Conservation (phyloP, 1,140 invertebrate species). For the Sarcophaga bullata region DNA sequence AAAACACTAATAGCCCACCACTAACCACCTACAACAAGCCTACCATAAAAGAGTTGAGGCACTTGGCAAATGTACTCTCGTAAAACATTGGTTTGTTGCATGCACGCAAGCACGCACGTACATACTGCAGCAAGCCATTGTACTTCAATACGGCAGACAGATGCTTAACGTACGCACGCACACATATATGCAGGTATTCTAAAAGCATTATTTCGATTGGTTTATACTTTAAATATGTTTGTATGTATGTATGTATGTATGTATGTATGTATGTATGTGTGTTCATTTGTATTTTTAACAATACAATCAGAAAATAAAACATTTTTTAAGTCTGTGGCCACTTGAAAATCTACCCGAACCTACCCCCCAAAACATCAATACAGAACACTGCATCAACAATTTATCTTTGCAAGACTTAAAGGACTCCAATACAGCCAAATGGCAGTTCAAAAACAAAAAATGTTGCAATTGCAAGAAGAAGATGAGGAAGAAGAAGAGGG, state of each 20-base stretch:
- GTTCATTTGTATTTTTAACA: background rate
- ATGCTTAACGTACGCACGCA: no score
- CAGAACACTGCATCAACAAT: background rate
- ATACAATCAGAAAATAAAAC: background rate
- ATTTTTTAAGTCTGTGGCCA: background rate
- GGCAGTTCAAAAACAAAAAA: background rate
- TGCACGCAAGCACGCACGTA: background rate
- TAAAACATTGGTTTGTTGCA: background rate
- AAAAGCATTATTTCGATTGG: no score
- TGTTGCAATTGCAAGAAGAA: background rate
- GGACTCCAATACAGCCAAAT: background rate
- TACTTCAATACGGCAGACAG: no score
- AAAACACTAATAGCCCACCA: background rate
- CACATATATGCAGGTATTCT: no score
- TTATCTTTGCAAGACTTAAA: background rate
- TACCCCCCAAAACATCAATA: no score
- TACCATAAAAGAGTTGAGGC: no score
- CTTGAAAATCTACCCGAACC: background rate
- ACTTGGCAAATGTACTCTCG: no score
- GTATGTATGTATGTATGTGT: background rate
- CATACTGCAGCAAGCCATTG: background rate
- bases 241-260: no score
- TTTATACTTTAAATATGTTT: no score
- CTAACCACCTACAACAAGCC: background rate
- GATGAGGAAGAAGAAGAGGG: background rate